A percentile compares a stretch with the other conserved stretches of the same genome.
These are phyloP conservation scores for Nomada hirtipes DNA, from an alignment of 2,888 invertebrate genomes.

Conservation along the genomic window DNA sequence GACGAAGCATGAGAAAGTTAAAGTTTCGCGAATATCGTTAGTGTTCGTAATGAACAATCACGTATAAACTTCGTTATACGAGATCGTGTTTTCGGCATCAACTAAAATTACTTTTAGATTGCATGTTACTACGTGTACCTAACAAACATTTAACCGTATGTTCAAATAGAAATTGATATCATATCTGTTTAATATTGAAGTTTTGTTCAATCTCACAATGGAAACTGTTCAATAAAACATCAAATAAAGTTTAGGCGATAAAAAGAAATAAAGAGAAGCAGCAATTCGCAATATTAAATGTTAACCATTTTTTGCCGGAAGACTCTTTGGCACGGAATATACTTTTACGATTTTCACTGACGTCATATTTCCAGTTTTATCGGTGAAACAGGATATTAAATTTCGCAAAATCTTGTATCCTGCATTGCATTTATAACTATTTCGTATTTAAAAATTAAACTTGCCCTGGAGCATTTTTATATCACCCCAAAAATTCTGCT, in stretches of 20 bases:
- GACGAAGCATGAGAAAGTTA: not conserved
- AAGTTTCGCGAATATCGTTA: slow-evolving; percentile 23
- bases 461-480: too few species aligned
- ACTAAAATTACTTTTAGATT: slow-evolving; percentile 44
- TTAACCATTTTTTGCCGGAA: not conserved
- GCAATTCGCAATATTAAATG: not conserved
- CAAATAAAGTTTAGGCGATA: not conserved
- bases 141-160: slow-evolving; percentile 22
- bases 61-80: slow-evolving; percentile 17
- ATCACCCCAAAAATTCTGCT: too few species aligned
- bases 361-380: not conserved
- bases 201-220: slow-evolving; percentile 12
- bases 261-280: not conserved
- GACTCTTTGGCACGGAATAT: not conserved
- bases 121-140: slow-evolving; percentile 25
- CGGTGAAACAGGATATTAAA: not conserved
- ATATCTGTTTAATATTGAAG: slow-evolving; percentile 26
- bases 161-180: slow-evolving; percentile 27
- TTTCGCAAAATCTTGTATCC: too few species aligned
- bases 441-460: too few species aligned
- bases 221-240: not conserved
- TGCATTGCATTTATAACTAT: too few species aligned
- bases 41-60: slow-evolving; percentile 19
- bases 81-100: slow-evolving; percentile 37
- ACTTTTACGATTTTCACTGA: not conserved